phyloP scores from a whole-genome alignment of 2,888 invertebrate species.

The Trachelus iudaicus region DNA sequence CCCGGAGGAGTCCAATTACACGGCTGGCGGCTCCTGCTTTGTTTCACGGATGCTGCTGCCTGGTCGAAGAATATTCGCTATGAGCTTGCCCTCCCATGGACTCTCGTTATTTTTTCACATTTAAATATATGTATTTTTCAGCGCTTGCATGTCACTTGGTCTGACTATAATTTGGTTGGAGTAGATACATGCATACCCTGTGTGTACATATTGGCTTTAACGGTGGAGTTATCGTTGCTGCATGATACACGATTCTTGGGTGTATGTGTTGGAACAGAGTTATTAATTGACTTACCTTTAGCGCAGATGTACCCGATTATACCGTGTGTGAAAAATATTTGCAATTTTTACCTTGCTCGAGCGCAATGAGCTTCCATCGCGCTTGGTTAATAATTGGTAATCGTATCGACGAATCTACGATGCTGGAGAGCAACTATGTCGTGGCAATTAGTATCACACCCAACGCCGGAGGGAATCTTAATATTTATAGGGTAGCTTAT shows the following conservation, averaged over 20 bases:
- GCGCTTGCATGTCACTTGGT: background rate
- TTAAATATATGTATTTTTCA: background rate
- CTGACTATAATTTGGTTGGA: background rate
- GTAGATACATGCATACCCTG: background rate
- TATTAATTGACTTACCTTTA: background rate
- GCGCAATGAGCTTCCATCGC: background rate
- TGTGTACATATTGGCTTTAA: background rate
- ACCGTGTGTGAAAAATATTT: background rate
- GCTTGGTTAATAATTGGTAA: background rate
- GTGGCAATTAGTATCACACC: conserved; percentile 23
- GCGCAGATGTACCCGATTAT: background rate
- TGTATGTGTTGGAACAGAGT: background rate
- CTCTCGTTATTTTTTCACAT: conserved; percentile 34
- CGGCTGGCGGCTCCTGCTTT: conserved; percentile 53
- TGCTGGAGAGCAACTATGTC: background rate
- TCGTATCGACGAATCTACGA: background rate
- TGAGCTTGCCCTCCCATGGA: background rate
- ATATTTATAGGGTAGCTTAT: conserved; percentile 41
- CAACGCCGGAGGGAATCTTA: conserved; percentile 33
- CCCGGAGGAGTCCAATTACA: conserved; percentile 62
- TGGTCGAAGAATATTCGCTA: conserved; percentile 44
- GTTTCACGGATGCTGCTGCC: conserved; percentile 61
- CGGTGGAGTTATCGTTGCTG: background rate
- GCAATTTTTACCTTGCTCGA: background rate
- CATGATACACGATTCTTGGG: background rate